A percentile compares a stretch with the other conserved stretches of the same genome.
These are phyloP conservation scores for Mormyrops boulengeri DNA, from an alignment of 2,797 vertebrate species.

Conservation along the genomic window DNA sequence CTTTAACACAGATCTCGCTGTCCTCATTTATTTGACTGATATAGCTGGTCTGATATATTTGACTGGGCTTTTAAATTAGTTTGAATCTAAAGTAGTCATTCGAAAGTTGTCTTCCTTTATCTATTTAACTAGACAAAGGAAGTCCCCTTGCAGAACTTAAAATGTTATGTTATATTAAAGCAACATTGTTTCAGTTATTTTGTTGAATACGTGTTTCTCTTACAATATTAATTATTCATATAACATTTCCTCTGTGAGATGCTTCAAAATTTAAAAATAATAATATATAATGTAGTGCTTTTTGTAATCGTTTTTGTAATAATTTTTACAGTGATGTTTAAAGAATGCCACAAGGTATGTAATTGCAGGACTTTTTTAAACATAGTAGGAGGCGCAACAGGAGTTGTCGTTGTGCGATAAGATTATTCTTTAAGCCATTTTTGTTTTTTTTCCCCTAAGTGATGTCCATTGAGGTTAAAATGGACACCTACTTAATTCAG, in stretches of 20 bases:
- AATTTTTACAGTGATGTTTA: neutral
- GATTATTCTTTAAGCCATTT: slow-evolving; percentile 48
- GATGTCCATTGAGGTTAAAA: slow-evolving; percentile 75
- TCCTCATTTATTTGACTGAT: neutral
- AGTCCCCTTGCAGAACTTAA: neutral
- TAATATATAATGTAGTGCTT: neutral
- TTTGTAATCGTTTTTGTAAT: neutral
- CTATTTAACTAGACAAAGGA: neutral
- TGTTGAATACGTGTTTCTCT: neutral
- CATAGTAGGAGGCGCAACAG: neutral
- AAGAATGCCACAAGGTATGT: neutral
- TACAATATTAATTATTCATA: neutral
- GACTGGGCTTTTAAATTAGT: neutral
- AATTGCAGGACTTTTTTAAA: neutral
- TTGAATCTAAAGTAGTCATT: neutral
- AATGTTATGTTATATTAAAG: neutral
- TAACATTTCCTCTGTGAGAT: neutral
- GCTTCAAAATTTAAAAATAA: neutral
- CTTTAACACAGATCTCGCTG: neutral
- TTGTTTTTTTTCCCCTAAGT: slow-evolving; percentile 77
- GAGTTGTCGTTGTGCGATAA: slow-evolving; percentile 69
- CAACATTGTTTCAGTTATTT: neutral
- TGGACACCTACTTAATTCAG: slow-evolving; percentile 80
- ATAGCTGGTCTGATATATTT: neutral
- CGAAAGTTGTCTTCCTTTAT: neutral